phyloP scores from a whole-genome alignment of 2,888 invertebrate species.

The Dilophus febrilis region DNA sequence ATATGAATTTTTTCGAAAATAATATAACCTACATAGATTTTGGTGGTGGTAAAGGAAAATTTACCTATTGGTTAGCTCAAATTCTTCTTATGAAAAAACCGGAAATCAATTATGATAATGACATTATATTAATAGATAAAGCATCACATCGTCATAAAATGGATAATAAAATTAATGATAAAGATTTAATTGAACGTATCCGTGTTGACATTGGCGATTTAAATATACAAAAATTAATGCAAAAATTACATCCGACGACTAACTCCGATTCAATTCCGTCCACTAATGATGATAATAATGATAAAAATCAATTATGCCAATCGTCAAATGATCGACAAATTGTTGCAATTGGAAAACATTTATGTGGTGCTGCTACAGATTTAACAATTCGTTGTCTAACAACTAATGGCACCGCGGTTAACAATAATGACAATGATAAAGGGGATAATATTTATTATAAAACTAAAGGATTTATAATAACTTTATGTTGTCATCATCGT shows the following conservation, averaged over 20 bases:
- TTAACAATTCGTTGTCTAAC: constrained; percentile 49
- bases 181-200: constrained; percentile 39
- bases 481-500: constrained; percentile 83
- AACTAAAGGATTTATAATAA: constrained; percentile 49
- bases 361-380: constrained; percentile 80
- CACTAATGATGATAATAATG: background rate
- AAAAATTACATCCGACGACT: too few relatives aligned
- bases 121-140: constrained; percentile 60
- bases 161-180: constrained; percentile 42
- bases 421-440: constrained; percentile 17
- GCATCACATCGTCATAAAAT: constrained; percentile 68
- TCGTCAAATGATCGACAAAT: constrained; percentile 31
- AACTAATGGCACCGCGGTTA: too few relatives aligned
- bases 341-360: constrained; percentile 71
- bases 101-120: constrained; percentile 30
- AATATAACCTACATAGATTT: constrained; percentile 66
- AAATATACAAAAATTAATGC: constrained; percentile 37
- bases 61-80: constrained; percentile 60
- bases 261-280: background rate
- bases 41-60: constrained; percentile 77
- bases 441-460: constrained; percentile 11
- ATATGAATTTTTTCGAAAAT: constrained; percentile 38
- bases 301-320: too few relatives aligned
- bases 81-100: constrained; percentile 39
- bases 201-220: constrained; percentile 72